Evolutionary conservation across 1,140 invertebrate species (phyloP), one percentile per base, ranked within the genome.

Genomic region (Choristoneura fumiferana): DNA sequence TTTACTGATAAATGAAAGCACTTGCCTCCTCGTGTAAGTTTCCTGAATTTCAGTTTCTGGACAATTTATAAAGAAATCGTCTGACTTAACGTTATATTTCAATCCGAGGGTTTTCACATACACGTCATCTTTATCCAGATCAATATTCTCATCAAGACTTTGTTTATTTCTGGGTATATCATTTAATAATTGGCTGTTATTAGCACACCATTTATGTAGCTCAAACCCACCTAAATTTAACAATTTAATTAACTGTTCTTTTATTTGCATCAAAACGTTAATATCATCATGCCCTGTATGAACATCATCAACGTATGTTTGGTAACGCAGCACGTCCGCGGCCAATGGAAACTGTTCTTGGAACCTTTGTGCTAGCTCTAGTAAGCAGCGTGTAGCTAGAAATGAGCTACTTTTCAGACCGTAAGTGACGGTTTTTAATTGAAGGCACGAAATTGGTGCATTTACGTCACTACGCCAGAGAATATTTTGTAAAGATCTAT

Each of bases 161-260:
- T 54, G 53, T 36, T 34, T 35, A 12, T 36, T 22, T 15, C 35
- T 38, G 12, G 54, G 40, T 15, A 57, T 12, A 35, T 63, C 4
- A n/a, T 14, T 17, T 37, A 54, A 18, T 13, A 61, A 1, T 14
- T 22, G 58, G 68, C n/a, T n/a, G n/a, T n/a, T n/a, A n/a, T n/a
- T n/a, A n/a, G n/a, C n/a, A n/a, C n/a, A n/a, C n/a, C n/a, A 71
- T 57, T 71, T 67, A 8, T 39, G 57, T 13, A 66, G 33, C 10
- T 66, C 29, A 34, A 76, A 74, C n/a, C n/a, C n/a, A n/a, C n/a
- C n/a, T n/a, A n/a, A n/a, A n/a, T n/a, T n/a, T n/a, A n/a, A n/a
- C n/a, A 3, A 34, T 1, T 14, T 8, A 0, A 8, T 40, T 22
- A 65, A 18, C 0, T 66, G 10, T 8, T 9, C n/a, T 0, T 18